Percentiles rank a stretch among this genome's conserved stretches.
Conservation (phyloP, 2,797 vertebrate species). For the Limnodromus scolopaceus region DNA sequence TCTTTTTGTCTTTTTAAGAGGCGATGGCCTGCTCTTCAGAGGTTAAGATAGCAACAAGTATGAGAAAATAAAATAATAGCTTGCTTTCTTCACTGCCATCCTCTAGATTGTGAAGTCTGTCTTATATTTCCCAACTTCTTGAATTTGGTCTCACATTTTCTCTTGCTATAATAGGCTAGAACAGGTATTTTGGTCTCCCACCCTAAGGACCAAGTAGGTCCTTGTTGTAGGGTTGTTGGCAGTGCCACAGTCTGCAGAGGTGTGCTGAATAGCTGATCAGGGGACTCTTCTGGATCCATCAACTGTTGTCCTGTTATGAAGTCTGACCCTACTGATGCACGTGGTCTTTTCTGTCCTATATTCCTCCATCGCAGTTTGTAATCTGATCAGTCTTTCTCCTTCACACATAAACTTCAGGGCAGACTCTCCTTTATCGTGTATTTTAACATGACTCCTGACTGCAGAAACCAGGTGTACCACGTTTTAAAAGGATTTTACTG, state of each 20-base stretch:
- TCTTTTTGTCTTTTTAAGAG: neutral
- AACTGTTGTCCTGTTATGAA: neutral
- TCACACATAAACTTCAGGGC: neutral
- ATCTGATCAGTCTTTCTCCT: neutral
- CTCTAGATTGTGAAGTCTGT: neutral
- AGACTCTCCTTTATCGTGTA: neutral
- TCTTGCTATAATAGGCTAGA: neutral
- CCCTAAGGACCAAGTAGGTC: neutral
- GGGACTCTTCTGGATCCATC: neutral
- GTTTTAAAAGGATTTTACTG: neutral
- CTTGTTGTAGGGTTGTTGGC: neutral
- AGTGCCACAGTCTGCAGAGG: neutral
- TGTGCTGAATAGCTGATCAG: neutral
- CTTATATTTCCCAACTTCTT: neutral
- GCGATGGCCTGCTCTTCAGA: neutral
- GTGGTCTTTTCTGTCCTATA: neutral
- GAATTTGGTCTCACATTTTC: neutral
- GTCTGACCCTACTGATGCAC: fast-evolving
- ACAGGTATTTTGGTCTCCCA: neutral
- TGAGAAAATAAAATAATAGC: neutral
- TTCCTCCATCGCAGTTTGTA: neutral
- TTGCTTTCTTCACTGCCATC: neutral
- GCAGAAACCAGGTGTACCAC: neutral
- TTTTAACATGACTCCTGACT: neutral
- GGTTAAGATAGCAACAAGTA: neutral